A percentile compares a stretch with the other conserved stretches of the same genome.
These are phyloP conservation scores for Drosophila fungiperda DNA, from an alignment of 2,888 invertebrate species.

Conservation along the genomic window DNA sequence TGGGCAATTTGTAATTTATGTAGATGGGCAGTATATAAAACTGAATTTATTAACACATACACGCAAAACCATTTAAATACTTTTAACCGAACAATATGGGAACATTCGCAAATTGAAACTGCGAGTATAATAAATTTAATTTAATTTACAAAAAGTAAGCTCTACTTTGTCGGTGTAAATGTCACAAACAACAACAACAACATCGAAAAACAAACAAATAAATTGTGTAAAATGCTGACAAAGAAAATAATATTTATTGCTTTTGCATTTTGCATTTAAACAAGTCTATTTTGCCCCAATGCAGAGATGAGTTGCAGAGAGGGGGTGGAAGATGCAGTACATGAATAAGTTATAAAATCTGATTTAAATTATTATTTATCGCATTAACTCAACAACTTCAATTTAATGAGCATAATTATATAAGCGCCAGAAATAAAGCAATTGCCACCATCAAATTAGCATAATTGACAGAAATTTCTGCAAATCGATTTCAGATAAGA, in stretches of 20 bases:
- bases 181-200: constrained; percentile 34
- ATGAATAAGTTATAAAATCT: neutral
- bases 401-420: constrained; percentile 8
- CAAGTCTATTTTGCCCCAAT: constrained; percentile 50
- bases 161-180: constrained; percentile 56
- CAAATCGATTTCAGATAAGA: constrained; percentile 31
- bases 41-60: constrained; percentile 58
- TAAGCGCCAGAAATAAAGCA: constrained; percentile 10
- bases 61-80: constrained; percentile 54
- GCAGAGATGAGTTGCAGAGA: neutral
- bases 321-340: neutral
- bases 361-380: constrained; percentile 14
- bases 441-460: constrained; percentile 36
- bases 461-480: constrained; percentile 49
- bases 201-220: constrained; percentile 43
- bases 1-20: neutral
- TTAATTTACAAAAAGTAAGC: constrained; percentile 67
- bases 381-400: neutral
- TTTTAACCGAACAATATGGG: constrained; percentile 21
- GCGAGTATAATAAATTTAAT: constrained; percentile 72
- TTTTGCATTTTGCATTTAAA: constrained; percentile 65
- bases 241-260: constrained; percentile 71
- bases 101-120: constrained; percentile 18
- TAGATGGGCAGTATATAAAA: constrained; percentile 52
- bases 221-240: constrained; percentile 58